These are phyloP conservation scores for Rousettus madagascariensis DNA, from an alignment of 2,797 vertebrate genomes.

Conservation along the genomic window DNA sequence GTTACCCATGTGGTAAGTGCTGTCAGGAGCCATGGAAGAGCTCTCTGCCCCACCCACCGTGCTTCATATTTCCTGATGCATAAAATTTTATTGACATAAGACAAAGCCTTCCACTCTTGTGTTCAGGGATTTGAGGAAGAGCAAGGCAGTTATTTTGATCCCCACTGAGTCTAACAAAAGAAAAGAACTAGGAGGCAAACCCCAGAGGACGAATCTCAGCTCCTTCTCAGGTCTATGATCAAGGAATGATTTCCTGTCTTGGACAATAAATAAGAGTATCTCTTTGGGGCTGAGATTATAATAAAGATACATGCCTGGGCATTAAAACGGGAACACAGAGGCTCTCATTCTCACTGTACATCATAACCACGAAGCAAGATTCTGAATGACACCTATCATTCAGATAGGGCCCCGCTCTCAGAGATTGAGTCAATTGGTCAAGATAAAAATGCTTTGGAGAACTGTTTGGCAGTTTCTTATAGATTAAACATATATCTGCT, in stretches of 20 bases:
- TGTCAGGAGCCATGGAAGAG: constrained; percentile 1
- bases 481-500: not conserved
- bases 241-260: not conserved
- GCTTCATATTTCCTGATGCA: not conserved
- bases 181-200: not conserved
- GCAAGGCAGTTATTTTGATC: not conserved
- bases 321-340: not conserved
- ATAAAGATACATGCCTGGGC: not conserved
- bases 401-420: not conserved
- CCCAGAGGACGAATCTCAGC: not conserved
- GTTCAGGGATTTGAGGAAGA: not conserved
- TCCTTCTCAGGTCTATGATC: not conserved
- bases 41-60: not conserved
- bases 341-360: not conserved
- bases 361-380: not conserved
- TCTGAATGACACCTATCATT: not conserved
- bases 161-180: not conserved
- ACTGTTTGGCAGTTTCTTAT: not conserved
- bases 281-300: not conserved
- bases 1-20: not conserved
- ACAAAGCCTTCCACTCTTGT: not conserved
- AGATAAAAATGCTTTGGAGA: not conserved
- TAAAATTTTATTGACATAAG: not conserved
- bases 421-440: not conserved
- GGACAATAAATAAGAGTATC: not conserved